A percentile compares a stretch with the other conserved stretches of the same genome.
Evolutionary conservation across 2,113 vertebrate species (phyloP).

Genomic region (Calyptommatus sinebrachiatus): DNA sequence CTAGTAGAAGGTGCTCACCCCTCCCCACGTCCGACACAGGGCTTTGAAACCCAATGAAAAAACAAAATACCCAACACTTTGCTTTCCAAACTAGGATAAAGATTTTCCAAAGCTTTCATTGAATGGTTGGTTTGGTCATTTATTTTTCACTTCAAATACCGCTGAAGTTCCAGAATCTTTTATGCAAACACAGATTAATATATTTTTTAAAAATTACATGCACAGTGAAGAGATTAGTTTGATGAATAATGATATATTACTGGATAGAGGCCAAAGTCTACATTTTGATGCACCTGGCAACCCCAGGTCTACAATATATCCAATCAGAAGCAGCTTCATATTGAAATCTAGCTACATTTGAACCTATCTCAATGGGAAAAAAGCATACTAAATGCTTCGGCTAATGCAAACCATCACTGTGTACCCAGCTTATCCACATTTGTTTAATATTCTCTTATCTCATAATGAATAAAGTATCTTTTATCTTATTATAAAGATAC

Average conservation of each 20-base stretch:
- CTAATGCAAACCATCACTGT: constrained; percentile 42
- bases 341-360: constrained; percentile 15
- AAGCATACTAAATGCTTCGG: constrained; percentile 37
- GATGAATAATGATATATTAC: constrained; percentile 1
- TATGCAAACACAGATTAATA: constrained; percentile 24
- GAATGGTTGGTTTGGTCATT: constrained; percentile 13
- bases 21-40: too few relatives aligned
- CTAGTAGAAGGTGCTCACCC: too few relatives aligned
- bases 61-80: constrained; percentile 43
- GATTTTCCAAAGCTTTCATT: constrained; percentile 54
- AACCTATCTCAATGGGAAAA: constrained; percentile 41
- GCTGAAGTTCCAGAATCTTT: constrained; percentile 37
- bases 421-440: constrained; percentile 39
- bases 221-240: constrained; percentile 21
- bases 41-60: constrained; percentile 33
- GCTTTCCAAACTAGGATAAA: constrained; percentile 58
- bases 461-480: background rate
- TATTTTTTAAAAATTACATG: constrained; percentile 36
- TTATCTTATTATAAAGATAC: background rate
- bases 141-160: constrained; percentile 37
- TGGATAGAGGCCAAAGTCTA: constrained; percentile 1
- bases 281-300: background rate
- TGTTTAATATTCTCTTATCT: constrained; percentile 20
- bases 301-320: background rate
- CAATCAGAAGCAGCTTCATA: background rate